Evolutionary conservation across 1,140 invertebrate genomes (phyloP).

Genomic region (Neuroterus valhalla): DNA sequence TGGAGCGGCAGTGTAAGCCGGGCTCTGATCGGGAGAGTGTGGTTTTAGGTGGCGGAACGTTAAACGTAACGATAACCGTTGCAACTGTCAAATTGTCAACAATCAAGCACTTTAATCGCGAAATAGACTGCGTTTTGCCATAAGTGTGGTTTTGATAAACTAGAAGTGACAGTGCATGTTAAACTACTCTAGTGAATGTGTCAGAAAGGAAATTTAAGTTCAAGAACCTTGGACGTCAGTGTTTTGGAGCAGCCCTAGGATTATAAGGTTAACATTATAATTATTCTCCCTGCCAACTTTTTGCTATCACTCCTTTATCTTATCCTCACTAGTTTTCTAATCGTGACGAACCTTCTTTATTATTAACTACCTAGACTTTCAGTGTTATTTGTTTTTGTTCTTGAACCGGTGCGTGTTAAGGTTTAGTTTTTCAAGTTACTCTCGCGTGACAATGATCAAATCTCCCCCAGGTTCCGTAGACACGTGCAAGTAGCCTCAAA

Average conservation of each 20-base stretch:
- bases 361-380: no score
- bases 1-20: slow-evolving; percentile 56
- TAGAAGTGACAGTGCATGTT: neutral
- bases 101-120: neutral
- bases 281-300: no score
- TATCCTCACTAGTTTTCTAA: no score
- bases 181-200: neutral
- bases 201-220: neutral
- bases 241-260: neutral
- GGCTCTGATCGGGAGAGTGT: slow-evolving; percentile 53
- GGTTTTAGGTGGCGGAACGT: no score
- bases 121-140: neutral
- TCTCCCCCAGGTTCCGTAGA: slow-evolving; percentile 15
- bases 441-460: slow-evolving; percentile 33
- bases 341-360: no score
- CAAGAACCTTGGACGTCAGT: neutral
- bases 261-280: neutral
- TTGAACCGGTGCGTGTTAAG: slow-evolving; percentile 14
- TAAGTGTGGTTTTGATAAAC: neutral
- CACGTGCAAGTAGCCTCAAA: slow-evolving; percentile 7
- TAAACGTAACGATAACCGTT: no score
- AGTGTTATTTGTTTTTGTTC: neutral
- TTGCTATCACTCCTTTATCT: no score
- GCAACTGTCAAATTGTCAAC: neutral
- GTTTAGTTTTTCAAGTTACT: slow-evolving; percentile 30